Evolutionary conservation across 2,888 invertebrate species (phyloP), one percentile per base, ranked within the genome.

Genomic region (Troides oblongomaculatus): DNA sequence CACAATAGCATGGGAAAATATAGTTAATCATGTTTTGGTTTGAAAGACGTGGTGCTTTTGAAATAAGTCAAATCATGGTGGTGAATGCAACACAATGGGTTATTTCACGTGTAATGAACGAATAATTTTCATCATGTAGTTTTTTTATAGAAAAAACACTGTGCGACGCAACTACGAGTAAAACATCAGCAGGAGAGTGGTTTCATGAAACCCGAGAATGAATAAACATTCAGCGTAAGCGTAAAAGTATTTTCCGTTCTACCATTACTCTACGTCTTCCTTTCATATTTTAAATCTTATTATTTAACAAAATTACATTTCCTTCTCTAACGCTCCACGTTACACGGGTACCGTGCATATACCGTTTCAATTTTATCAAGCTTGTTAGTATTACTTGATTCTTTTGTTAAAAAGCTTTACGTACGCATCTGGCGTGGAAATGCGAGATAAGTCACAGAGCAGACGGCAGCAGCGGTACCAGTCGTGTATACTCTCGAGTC

Each of bases 301-400:
- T 56, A 64, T 69, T 64, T 64, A 65, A 69, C 61, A 62, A 65
- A 65, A 69, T 69, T 69, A 65, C 62, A 36, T 61, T 64, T 39
- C 46, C 14, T 25, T 25, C 58, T 4, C 25, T 25, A 30, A 25
- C 46, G 58, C 58, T 50, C 63, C 17, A 39, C 43, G 64, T 61
- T 21, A 64, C 43, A 62, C 23, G 21, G 58, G 46, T 65, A 39
- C 23, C 39, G 14, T 43, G 62, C 57, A 62, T 61, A 53, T 62
- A 21, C 23, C 43, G 63, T 30, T 63, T 60, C 25, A 62, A 63
- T 63, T 66, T 58, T 62, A 66, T 70, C 69, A 62, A 62, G 69
- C 62, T 70, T 70, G 66, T 66, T 62, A 70, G 66, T 59, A 62
- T 62, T 62, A 62, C 69, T 66, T 59, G 62, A 66, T 70, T 70